Base-by-base conservation (phyloP, 2,888 invertebrate species). In the Drosophila mettleri region DNA sequence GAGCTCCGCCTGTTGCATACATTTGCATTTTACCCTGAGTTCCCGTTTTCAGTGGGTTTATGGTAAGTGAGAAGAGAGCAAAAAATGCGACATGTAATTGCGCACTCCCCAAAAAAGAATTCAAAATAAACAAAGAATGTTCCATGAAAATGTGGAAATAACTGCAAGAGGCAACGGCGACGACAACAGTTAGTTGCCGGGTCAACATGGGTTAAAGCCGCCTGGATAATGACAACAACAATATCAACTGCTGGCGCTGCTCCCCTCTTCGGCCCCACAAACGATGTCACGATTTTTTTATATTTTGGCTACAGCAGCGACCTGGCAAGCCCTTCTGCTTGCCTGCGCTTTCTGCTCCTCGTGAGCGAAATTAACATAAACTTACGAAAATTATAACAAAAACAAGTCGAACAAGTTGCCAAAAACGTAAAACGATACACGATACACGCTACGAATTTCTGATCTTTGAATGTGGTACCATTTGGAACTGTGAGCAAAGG, bases 201-300 rank as follows among this genome's bases (percentile, higher is more conserved):
- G 85, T 86, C 85, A 86, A 61, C 81, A 63, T 70, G 75, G 87
- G 81, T 82, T 82, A 78, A 82, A 80, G 78, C 72, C 65, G 74
- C 67, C 71, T 78, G 74, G 71, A 70, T 77, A 81, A 66, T 77
- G 66, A 73, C 84, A 69, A 80, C 59, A 36, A 59, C 64, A 69
- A 74, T 58, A 59, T 24, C 39, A 48, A 29, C 51, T 52, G 38
- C 48, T 9, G n/a, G n/a, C n/a, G n/a, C n/a, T n/a, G n/a, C 31
- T 31, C 36, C 33, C n/a, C 41, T 14, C 49, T 16, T 51, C 10
- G 22, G 20, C 39, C 34, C 29, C 22, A 34, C 53, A 46, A 76
- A 55, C 57, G 48, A 61, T 72, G 64, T 77, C 78, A 73, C 73
- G 74, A 77, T 77, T 75, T 58, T 43, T 38, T 57, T 16, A 33